Evolutionary conservation across 2,888 invertebrate species (phyloP), one percentile per base, ranked within the genome.

Genomic region (Sycophila texana): DNA sequence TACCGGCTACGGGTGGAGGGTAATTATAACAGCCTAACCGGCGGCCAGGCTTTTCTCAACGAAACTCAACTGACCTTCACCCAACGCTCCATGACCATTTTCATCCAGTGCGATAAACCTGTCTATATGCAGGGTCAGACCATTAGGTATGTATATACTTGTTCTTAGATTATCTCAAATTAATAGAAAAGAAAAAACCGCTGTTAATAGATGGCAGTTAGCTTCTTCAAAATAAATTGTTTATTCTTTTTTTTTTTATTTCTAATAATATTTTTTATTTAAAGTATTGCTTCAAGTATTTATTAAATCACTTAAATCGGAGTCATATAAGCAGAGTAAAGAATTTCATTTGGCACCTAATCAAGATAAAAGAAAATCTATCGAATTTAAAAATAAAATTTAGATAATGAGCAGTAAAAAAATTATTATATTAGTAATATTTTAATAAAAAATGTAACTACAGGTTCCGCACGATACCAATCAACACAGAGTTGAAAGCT

Each of bases 81-180:
- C 0, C 95, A 95, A 85, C 93, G 98, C 58, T 97, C 98, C 68
- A 96, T 98, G 95, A 98, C 98, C 0, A 96, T 98, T 82, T 98
- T 98, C 89, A 96, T 99, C 84, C 98, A 98, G 91, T 94, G 97
- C 86, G 98, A 98, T 89, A 98, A 98, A 88, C 98, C 98, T 0
- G 94, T 98, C 5, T 99, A 99, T 88, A 97, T 95, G 94, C 98
- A 98, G 90, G 95, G 96, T 4, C 96, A 98, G 90, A 96, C 92
- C 77, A 94, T 86, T 91, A 92, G 81, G 81, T 75, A 26, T 18
- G 68, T 18, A 20, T 14, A n/a, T n/a, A n/a, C n/a, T n/a, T n/a
- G n/a, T n/a, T n/a, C n/a, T n/a, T n/a, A n/a, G n/a, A n/a, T n/a
- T n/a, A n/a, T n/a, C n/a, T n/a, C n/a, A n/a, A n/a, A n/a, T n/a